Evolutionary conservation across 2,113 vertebrate genomes (phyloP).

Genomic region (Excalfactoria chinensis): DNA sequence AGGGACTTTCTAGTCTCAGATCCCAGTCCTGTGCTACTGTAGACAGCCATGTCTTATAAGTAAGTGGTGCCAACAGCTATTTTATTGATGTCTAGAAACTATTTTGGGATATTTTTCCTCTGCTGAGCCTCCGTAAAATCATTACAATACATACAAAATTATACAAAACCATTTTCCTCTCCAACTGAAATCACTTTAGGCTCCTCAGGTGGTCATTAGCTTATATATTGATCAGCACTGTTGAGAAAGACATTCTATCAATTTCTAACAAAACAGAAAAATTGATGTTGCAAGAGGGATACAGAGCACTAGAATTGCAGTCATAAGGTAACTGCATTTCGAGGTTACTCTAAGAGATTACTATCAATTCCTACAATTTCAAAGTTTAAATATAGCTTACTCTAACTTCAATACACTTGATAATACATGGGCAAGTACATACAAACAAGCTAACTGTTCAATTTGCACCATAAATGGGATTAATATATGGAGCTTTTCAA

Average conservation of each 20-base stretch:
- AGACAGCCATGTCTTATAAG: background rate
- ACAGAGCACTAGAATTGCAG: background rate
- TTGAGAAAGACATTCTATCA: background rate
- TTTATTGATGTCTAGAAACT: background rate
- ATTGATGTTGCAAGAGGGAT: background rate
- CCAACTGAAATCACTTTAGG: background rate
- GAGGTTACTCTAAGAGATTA: background rate
- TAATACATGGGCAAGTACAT: background rate
- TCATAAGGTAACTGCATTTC: background rate
- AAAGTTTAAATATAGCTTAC: background rate
- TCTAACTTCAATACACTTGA: background rate
- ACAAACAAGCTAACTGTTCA: background rate
- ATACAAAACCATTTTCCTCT: background rate
- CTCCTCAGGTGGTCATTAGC: background rate
- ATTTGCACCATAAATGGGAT: background rate
- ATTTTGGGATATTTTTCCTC: background rate
- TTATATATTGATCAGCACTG: background rate
- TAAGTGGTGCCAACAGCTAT: background rate
- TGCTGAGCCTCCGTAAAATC: background rate
- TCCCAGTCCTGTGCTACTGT: background rate
- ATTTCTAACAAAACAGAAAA: background rate
- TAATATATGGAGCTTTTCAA: background rate
- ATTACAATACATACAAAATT: background rate
- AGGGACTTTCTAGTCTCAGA: background rate
- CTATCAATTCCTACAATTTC: background rate